Base-by-base conservation (phyloP, 2,797 vertebrate species). In the Orestias chungarensis region DNA sequence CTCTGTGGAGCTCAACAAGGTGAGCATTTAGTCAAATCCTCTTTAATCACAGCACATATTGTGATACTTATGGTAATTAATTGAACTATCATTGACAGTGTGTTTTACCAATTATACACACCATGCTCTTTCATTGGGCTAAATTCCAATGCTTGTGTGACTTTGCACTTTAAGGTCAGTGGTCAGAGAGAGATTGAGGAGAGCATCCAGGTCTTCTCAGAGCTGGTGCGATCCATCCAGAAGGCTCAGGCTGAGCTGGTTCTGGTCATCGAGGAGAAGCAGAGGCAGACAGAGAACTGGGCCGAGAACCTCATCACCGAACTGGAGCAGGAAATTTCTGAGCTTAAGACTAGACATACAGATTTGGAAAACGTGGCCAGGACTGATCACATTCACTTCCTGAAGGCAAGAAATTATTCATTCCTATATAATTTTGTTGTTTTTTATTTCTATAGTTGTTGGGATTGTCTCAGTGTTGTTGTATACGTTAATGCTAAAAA, bases 331-430 rank as follows among this genome's bases (percentile, higher is more conserved):
- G 92, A 93, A 29, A 93, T 95, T n/a, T 42, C 71, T 0, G 88
- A 92, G 65, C 87, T 95, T 46, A 85, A 84, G 81, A 83, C 55
- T 42, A 92, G 93, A 64, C 92, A 91, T 12, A n/a, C 76, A 0
- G 92, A 94, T 35, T 64, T 95, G 74, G 91, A 93, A 42, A 87
- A 90, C 11, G 87, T 95, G 31, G 87, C 90, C 31, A 89, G 86
- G 29, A 91, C 91, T 0, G 94, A 95, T 84, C 94, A 95, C 83
- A 94, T 95, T 59, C 85, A 95, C 82, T 95, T 95, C 80, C 77
- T 95, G 35, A 94, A 95, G 91, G 95, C 93, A 17, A 69, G 33
- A 25, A 54, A 50, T 10, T 1, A 6, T 54, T 46, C 35, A 25
- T 64, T 29, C 40, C 44, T 49, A 20, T 15, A 33, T 14, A 46